Evolutionary conservation across 2,113 vertebrate species (phyloP), one percentile per base, ranked within the genome.

Genomic region (Xenopus borealis): DNA sequence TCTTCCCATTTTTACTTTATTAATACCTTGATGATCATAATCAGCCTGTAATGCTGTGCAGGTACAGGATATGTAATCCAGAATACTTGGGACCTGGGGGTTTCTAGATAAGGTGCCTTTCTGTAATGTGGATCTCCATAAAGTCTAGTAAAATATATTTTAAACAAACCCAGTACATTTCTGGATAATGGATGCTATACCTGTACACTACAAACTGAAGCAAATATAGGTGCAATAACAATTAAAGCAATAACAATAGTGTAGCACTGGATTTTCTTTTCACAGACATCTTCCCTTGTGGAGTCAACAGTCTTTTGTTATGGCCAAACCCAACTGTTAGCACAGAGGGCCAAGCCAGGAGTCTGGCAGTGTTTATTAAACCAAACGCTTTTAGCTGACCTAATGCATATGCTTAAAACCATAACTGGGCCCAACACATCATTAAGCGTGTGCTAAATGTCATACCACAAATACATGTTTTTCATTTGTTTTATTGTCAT

Each of bases 271-370:
- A 3, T 19, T 58, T 27, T 61, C 10, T 8, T 11, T 14, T 27
- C 23, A 27, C 23, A 27, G 23, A 61, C 58, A 61, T 23, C 58
- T 61, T 3, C 58, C 9, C 27, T 23, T 58, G 55, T 58, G 55
- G 33, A 40, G 6, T 40, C 33, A 40, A 40, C 33, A 18, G 17
- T 18, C 16, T 30, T 46, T 20, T 52, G 59, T 62, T 75, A 53
- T 69, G 55, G 72, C 65, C 72, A 75, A 75, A 75, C 45, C 72
- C 57, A 75, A 69, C 68, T 59, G 72, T 75, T 75, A 62, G 30
- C 23, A 52, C 45, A 52, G 4, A 52, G 3, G 66, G 72, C 66
- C 72, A 75, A 75, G 59, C 57, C 45, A 69, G 50, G 45, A 19
- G 27, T 30, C 53, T 75, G 72, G 66, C 72, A 62, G 13, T 11